Percentiles rank a stretch among this genome's conserved stretches.
Evolutionary conservation across 2,888 invertebrate species (phyloP).

Genomic region (Pilophorus perplexus): DNA sequence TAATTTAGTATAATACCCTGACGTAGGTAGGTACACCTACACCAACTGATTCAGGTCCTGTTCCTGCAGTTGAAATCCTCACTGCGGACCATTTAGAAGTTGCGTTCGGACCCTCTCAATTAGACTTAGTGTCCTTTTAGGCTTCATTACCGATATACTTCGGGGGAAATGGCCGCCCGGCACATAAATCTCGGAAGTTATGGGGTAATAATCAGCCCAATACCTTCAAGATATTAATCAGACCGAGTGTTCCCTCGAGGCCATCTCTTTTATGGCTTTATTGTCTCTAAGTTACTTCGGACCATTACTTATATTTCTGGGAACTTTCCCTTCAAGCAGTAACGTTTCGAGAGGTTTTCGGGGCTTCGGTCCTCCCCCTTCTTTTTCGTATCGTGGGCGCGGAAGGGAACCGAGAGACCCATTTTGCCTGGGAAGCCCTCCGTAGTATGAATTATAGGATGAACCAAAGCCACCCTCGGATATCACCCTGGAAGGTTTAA

Average conservation of each 20-base stretch:
- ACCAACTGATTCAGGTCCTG: no score
- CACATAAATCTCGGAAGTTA: conserved; percentile 35
- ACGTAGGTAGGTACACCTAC: no score
- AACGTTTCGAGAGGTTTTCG: background rate
- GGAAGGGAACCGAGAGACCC: no score
- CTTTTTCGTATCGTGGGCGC: background rate
- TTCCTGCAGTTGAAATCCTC: no score
- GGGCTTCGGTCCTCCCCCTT: background rate
- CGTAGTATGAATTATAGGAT: background rate
- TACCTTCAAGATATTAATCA: conserved; percentile 39
- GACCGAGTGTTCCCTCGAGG: conserved; percentile 36
- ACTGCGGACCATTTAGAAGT: no score
- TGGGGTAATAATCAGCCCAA: conserved; percentile 40
- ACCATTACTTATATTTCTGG: conserved; percentile 35
- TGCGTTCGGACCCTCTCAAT: conserved; percentile 31
- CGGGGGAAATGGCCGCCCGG: background rate
- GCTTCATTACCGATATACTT: conserved; percentile 38
- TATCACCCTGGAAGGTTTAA: no score
- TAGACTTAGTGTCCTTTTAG: conserved; percentile 39
- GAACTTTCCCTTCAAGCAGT: conserved; percentile 25
- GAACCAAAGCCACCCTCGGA: no score
- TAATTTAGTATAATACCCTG: no score
- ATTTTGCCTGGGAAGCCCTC: background rate
- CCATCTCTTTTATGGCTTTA: conserved; percentile 38
- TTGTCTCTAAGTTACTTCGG: conserved; percentile 38